These are phyloP conservation scores for Spermophilus dauricus DNA, from an alignment of 2,113 vertebrate genomes.

Conservation along the genomic window DNA sequence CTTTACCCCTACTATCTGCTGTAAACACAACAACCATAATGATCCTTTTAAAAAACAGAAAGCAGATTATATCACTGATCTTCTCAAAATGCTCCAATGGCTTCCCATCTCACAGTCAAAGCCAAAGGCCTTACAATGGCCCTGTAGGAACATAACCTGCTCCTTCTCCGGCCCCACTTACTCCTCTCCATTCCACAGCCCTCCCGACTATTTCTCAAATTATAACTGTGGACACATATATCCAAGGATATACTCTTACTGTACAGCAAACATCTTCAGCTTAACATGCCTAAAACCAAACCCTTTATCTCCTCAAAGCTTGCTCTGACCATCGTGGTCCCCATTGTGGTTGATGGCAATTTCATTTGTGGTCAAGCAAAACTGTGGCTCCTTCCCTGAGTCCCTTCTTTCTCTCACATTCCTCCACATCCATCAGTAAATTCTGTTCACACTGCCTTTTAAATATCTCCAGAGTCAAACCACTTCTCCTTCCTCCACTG, in stretches of 20 bases:
- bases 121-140: neutral
- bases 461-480: neutral
- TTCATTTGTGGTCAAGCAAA: neutral
- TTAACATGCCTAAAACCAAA: slow-evolving; percentile 16
- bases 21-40: neutral
- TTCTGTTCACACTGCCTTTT: neutral
- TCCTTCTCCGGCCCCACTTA: neutral
- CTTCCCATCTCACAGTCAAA: neutral
- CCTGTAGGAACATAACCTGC: neutral
- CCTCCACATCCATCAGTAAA: neutral
- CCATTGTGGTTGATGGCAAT: neutral
- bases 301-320: neutral
- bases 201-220: neutral
- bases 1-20: no score
- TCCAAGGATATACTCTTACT: neutral
- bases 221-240: neutral
- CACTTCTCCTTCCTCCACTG: neutral
- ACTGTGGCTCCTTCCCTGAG: neutral
- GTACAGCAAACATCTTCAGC: neutral
- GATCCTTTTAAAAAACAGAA: neutral
- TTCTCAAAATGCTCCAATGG: neutral
- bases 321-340: neutral
- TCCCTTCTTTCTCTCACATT: neutral
- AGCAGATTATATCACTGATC: neutral
- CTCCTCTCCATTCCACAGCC: neutral